Conservation (phyloP, 2,888 invertebrate genomes). For the Prosapia bicincta region DNA sequence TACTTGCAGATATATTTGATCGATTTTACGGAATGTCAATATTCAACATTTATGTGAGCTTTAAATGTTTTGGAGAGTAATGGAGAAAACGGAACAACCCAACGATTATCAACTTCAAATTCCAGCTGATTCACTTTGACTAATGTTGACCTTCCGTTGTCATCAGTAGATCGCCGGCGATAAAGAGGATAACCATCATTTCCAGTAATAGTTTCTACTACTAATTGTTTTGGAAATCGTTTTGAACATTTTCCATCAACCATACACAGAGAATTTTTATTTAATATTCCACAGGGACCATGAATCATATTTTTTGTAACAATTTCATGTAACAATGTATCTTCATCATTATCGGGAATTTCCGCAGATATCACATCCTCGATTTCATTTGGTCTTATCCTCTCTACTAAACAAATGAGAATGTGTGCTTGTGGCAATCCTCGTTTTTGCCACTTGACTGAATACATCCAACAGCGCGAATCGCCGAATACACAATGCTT, state of each 20-base stretch:
- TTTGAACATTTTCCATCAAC: constrained; percentile 43
- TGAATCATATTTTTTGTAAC: constrained; percentile 42
- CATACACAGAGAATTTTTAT: constrained; percentile 47
- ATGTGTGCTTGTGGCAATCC: too few species aligned
- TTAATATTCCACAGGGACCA: constrained; percentile 45
- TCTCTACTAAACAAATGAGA: constrained; percentile 27
- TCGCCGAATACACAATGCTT: constrained; percentile 32
- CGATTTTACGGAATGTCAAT: neutral
- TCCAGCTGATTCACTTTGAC: constrained; percentile 2
- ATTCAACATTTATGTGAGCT: neutral
- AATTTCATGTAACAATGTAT: constrained; percentile 38
- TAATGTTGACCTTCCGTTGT: constrained; percentile 4
- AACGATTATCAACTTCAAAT: neutral
- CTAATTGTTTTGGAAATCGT: constrained; percentile 40
- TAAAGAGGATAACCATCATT: constrained; percentile 44
- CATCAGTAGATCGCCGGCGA: constrained; percentile 38
- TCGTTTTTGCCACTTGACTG: constrained; percentile 30
- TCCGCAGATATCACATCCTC: constrained; percentile 34
- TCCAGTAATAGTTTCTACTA: constrained; percentile 33
- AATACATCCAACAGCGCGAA: constrained; percentile 38
- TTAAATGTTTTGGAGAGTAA: neutral
- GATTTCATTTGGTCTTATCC: constrained; percentile 23
- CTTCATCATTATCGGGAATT: constrained; percentile 39
- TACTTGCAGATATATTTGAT: neutral
- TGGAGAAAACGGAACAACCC: neutral